Percentiles rank a stretch among this genome's conserved stretches.
phyloP scores from a whole-genome alignment of 2,113 vertebrate genomes.

The Pan troglodytes region NHGRI_mPanTro3-v2.1_pri NC_072416.2:32156501-32157000 shows the following conservation, averaged over 20 bases:
- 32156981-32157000: neutral
- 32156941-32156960: neutral
- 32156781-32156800: conserved; percentile 68
- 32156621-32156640: neutral
- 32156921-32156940: neutral
- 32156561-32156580: neutral
- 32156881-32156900: neutral
- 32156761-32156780: conserved; percentile 20
- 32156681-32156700: conserved; percentile 21
- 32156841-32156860: neutral
- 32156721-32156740: conserved; percentile 29
- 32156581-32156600: neutral
- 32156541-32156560: neutral
- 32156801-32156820: neutral
- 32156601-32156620: neutral
- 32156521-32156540: neutral
- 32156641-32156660: conserved; percentile 8
- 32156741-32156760: conserved; percentile 58
- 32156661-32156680: conserved; percentile 67
- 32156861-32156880: neutral
- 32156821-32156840: neutral
- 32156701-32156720: neutral
- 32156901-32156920: neutral
- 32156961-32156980: neutral
- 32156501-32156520: neutral